Evolutionary conservation across 2,113 vertebrate species (phyloP), one percentile per base, ranked within the genome.

Genomic region (Euleptes europaea): DNA sequence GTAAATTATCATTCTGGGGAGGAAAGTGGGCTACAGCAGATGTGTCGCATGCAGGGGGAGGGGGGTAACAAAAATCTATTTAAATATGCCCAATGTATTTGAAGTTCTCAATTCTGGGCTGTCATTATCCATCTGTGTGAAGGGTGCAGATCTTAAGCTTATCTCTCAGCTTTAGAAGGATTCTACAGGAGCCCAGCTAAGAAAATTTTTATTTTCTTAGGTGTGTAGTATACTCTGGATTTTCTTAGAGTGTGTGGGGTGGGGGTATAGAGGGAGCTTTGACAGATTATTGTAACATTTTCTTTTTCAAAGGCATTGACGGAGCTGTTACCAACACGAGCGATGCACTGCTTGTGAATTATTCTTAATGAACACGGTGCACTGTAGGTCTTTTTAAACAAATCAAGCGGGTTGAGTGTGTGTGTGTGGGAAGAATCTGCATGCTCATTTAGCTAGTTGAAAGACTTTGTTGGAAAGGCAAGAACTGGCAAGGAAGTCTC

Each of bases 331-430:
- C 31, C 31, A 90, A 7, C 84, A 66, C n/a, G 67, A 92, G 83
- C 90, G 88, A 19, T 70, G 88, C 88, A 44, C 42, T 78, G 88
- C 80, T 92, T 93, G 31, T 91, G 82, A 91, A 85, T 89, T 77
- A 38, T 91, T 86, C 80, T 86, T 91, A 92, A 91, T 87, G 84
- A 93, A 88, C 54, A 12, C 81, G 81, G 83, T 88, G 81, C 89
- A 86, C 84, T 71, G 88, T 87, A 91, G 90, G 78, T 92, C 86
- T 84, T 88, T 87, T 74, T 84, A 80, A 84, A 80, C 85, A 88
- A 89, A 88, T 75, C 76, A 79, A 88, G 76, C 83, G 78, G n/a
- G 85, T 94, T 94, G 85, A 75, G 7, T 75, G 4, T 42, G 35
- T 28, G 44, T 28, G 33, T 9, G 7, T 87, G 44, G 88, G 88